Conservation (phyloP, 2,797 vertebrate genomes). For the Etheostoma nigrum region DNA sequence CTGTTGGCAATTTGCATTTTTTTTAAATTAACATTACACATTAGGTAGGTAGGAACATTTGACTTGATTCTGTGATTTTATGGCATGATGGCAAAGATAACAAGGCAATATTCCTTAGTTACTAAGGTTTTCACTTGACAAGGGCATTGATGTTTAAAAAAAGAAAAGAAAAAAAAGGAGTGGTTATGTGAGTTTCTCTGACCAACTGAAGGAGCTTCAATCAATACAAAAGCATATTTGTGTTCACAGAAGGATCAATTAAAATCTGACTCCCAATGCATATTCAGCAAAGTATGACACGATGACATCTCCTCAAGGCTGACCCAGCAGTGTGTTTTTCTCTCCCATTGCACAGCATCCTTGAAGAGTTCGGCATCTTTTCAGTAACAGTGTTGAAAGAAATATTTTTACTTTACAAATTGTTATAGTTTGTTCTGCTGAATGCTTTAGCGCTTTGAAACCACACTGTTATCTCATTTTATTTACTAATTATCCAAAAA, state of each 20-base stretch:
- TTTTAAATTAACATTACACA: slow-evolving; percentile 1
- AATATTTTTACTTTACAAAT: not conserved
- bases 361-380: slow-evolving; percentile 1
- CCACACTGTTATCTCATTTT: too few relatives aligned
- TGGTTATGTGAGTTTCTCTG: not conserved
- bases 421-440: not conserved
- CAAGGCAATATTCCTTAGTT: not conserved
- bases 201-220: not conserved
- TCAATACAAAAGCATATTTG: slow-evolving; percentile 22
- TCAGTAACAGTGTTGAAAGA: not conserved
- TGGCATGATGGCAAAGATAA: not conserved
- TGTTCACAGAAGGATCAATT: not conserved
- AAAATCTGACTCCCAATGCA: not conserved
- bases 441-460: not conserved
- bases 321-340: slow-evolving; percentile 9
- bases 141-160: not conserved
- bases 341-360: not conserved
- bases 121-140: not conserved
- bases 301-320: not conserved
- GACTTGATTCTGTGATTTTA: not conserved
- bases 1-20: not conserved
- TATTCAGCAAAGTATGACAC: not conserved
- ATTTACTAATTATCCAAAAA: not conserved
- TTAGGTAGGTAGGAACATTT: not conserved
- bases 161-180: not conserved